Percentiles rank a stretch among this genome's conserved stretches.
Evolutionary conservation across 1,140 invertebrate genomes (phyloP).

Genomic region (Heliothis virescens): DNA sequence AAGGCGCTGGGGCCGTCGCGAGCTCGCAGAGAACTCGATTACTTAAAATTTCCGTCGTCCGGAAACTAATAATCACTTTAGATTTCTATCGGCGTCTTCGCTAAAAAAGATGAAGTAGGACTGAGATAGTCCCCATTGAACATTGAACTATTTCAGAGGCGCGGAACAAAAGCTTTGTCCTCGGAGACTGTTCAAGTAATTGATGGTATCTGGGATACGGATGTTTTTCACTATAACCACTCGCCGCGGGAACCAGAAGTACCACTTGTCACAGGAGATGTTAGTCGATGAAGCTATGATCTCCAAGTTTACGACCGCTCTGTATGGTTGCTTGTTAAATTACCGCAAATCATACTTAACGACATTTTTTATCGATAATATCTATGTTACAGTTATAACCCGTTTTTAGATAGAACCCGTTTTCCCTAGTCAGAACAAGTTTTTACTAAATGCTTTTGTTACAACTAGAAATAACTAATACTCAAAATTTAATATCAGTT

Average conservation of each 20-base stretch:
- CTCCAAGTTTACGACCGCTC: too few species aligned
- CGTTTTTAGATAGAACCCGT: too few species aligned
- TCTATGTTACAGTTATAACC: too few species aligned
- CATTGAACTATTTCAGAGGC: slow-evolving; percentile 40
- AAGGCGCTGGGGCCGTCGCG: neutral
- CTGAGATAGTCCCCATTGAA: slow-evolving; percentile 21
- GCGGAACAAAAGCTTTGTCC: slow-evolving; percentile 43
- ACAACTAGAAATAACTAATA: too few species aligned
- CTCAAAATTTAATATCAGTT: too few species aligned
- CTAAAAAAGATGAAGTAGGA: slow-evolving; percentile 41
- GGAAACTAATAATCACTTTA: slow-evolving; percentile 47
- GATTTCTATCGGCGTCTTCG: slow-evolving; percentile 32
- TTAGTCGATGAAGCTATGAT: neutral
- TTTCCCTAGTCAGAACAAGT: too few species aligned
- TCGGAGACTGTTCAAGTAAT: slow-evolving; percentile 46
- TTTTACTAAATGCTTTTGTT: too few species aligned
- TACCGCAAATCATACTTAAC: too few species aligned
- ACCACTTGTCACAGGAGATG: neutral
- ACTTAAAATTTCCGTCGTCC: slow-evolving; percentile 35
- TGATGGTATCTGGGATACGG: slow-evolving; percentile 53
- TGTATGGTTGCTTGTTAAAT: too few species aligned
- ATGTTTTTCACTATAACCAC: slow-evolving; percentile 48
- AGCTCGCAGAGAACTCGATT: slow-evolving; percentile 26
- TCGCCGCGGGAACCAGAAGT: neutral
- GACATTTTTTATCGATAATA: too few species aligned